phyloP scores from a whole-genome alignment of 2,113 vertebrate genomes.

The Mohoua ochrocephala region DNA sequence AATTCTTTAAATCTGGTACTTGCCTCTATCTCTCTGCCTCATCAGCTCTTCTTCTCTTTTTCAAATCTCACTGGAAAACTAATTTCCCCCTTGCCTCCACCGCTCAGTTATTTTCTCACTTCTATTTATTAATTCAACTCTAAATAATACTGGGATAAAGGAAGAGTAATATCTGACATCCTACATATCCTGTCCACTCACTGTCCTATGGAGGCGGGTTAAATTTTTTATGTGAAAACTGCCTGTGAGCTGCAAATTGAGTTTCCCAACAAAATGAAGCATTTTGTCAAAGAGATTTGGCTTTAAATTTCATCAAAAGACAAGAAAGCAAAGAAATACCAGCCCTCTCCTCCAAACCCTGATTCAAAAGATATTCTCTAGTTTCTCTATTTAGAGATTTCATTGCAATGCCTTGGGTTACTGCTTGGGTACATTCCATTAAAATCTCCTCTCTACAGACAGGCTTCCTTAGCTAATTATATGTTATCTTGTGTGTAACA shows the following conservation, averaged over 20 bases:
- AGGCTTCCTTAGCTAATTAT: background rate
- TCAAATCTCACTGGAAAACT: slow-evolving; percentile 15
- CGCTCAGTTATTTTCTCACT: background rate
- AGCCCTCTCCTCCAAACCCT: background rate
- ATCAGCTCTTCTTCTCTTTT: background rate
- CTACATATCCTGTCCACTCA: background rate
- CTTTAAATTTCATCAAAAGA: background rate
- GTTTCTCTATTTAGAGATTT: background rate
- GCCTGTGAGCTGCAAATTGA: background rate
- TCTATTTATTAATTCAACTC: background rate
- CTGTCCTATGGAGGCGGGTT: background rate
- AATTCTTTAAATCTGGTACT: background rate
- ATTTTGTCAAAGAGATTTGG: background rate
- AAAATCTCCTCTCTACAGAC: background rate
- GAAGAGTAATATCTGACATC: background rate
- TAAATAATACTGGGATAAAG: background rate
- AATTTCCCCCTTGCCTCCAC: background rate
- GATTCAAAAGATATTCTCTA: background rate
- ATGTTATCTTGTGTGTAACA: background rate
- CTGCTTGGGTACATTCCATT: background rate
- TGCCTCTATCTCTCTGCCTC: background rate
- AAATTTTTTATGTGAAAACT: background rate
- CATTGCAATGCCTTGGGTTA: background rate
- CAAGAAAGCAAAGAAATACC: background rate
- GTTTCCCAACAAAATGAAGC: background rate